Base-by-base conservation (phyloP, 2,797 vertebrate genomes). In the Sorex maritimensis region DNA sequence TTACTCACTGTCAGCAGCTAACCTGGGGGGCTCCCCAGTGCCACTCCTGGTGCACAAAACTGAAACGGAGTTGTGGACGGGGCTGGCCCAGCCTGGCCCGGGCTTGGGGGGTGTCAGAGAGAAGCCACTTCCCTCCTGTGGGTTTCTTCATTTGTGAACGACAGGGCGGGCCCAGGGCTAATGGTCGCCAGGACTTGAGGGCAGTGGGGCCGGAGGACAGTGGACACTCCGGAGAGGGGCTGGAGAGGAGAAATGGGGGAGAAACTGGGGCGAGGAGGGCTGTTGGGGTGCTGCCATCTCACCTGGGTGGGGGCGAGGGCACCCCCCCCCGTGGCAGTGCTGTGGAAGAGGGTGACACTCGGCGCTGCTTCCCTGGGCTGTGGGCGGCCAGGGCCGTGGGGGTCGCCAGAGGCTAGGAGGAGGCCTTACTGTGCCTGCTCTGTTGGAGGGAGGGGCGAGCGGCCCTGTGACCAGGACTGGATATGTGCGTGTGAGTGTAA, bases 81-180 rank as follows among this genome's bases (percentile, higher is more conserved):
- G 79, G 55, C 34, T 24, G 30, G 55, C 30, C 9, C 4, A 34
- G 92, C 68, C 63, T 11, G 30, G 23, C 74, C 19, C 10, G 68
- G 75, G 46, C 79, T 81, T 63, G 52, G 44, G 41, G 41, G 41
- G 41, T 44, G 41, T 44, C 41, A 44, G 41, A 44, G 41, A 44
- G 69, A 93, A 95, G 91, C 91, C 91, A 95, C 91, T 97, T 97
- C 96, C 96, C 95, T 92, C 38, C 55, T 93, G 88, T 87, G 71
- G 7, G 46, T 94, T 96, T 95, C 90, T 92, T 93, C 84, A 88
- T 86, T 81, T 52, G 26, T 78, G 81, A 93, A 77, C 4, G 5
- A 28, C 52, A 46, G 41, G 49, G 68, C 84, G 46, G 14, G 9
- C 65, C 30, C 19, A n/a, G 26, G 55, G 83, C 4, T 0, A 49